phyloP scores from a whole-genome alignment of 2,888 invertebrate genomes.

The Neoitamus cyanurus region DNA sequence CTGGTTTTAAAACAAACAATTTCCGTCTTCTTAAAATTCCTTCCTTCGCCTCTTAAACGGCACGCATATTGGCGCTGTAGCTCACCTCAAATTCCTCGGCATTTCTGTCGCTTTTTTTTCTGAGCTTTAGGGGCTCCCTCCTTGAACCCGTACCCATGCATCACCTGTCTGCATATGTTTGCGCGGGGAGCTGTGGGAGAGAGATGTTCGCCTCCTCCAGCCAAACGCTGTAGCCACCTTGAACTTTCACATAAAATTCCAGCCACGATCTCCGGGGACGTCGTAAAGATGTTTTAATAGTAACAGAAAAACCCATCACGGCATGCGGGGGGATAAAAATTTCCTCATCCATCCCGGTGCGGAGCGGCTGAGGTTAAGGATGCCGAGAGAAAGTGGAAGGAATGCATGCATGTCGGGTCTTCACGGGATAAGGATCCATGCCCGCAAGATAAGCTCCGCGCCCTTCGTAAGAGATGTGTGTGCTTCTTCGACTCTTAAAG shows the following conservation, averaged over 20 bases:
- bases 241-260: conserved; percentile 49
- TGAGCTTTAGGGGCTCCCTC: background rate
- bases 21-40: background rate
- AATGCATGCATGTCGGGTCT: conserved; percentile 21
- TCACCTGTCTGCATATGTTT: background rate
- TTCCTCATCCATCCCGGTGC: background rate
- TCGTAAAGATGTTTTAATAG: conserved; percentile 51
- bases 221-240: conserved; percentile 34
- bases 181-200: background rate
- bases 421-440: conserved; percentile 11
- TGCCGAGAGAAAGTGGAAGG: background rate
- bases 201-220: background rate
- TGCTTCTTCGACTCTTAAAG: background rate
- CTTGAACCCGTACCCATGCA: background rate
- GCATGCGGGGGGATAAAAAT: background rate
- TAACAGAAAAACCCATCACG: conserved; percentile 46
- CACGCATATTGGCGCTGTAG: conserved; percentile 10
- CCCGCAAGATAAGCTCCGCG: background rate
- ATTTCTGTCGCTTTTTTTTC: background rate
- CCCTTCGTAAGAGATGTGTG: background rate
- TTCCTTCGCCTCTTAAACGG: background rate
- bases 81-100: background rate
- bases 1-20: conserved; percentile 7
- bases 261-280: conserved; percentile 48
- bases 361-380: background rate